Conservation (phyloP, 1,140 invertebrate species). For the Chlorops oryzae region DNA sequence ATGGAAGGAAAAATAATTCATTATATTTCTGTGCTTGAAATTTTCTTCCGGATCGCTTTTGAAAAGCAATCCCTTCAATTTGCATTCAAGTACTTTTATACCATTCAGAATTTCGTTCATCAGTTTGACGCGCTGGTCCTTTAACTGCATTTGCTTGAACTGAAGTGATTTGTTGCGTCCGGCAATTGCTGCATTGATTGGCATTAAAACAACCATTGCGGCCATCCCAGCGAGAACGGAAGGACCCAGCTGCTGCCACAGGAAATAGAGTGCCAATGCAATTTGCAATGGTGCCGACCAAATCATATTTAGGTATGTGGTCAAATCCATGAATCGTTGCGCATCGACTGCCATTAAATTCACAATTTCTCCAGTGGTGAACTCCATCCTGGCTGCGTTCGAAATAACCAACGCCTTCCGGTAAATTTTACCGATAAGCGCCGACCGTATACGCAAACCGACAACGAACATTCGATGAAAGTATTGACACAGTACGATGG, state of each 20-base stretch:
- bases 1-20: not conserved
- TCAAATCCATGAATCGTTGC: slow-evolving; percentile 79
- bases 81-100: slow-evolving; percentile 69
- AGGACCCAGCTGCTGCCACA: slow-evolving; percentile 79
- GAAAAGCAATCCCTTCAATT: too few relatives aligned
- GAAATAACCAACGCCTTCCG: slow-evolving; percentile 78
- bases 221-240: slow-evolving; percentile 78
- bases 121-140: slow-evolving; percentile 85
- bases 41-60: too few relatives aligned
- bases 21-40: too few relatives aligned
- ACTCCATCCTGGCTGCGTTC: slow-evolving; percentile 70
- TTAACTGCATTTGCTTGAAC: slow-evolving; percentile 84
- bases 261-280: slow-evolving; percentile 75
- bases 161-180: slow-evolving; percentile 76
- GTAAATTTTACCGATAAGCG: slow-evolving; percentile 89
- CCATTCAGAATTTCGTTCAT: slow-evolving; percentile 94
- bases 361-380: slow-evolving; percentile 86
- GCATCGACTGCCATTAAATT: slow-evolving; percentile 81
- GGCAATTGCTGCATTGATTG: slow-evolving; percentile 83
- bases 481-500: slow-evolving; percentile 81
- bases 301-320: slow-evolving; percentile 88
- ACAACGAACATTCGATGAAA: slow-evolving; percentile 87
- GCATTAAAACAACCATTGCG: slow-evolving; percentile 88
- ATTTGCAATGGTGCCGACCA: slow-evolving; percentile 97
- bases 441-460: slow-evolving; percentile 84